Percentiles rank a stretch among this genome's conserved stretches.
Evolutionary conservation across 1,140 invertebrate species (phyloP).

Genomic region (Oppia nitens): DNA sequence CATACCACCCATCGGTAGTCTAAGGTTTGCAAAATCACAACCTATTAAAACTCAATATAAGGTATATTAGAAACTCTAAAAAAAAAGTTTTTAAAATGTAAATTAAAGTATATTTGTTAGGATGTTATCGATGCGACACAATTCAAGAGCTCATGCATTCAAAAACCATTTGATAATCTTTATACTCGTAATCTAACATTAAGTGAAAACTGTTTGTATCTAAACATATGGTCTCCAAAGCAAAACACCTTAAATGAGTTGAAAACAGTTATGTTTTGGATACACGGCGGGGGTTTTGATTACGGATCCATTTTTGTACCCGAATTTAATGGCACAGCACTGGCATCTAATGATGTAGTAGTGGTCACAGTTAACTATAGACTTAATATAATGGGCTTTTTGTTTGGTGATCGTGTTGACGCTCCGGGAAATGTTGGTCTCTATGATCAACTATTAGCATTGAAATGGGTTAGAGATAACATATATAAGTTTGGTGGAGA

Average conservation of each 20-base stretch:
- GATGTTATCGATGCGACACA: no score
- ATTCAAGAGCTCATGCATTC: no score
- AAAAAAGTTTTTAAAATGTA: no score
- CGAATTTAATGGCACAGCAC: conserved; percentile 47
- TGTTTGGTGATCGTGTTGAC: conserved; percentile 31
- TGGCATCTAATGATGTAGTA: conserved; percentile 50
- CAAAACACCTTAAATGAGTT: not conserved
- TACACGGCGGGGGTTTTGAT: conserved; percentile 16
- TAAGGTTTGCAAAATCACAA: no score
- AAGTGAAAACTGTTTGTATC: conserved; percentile 34
- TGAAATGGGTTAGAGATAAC: conserved; percentile 83
- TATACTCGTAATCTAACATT: no score
- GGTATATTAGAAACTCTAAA: no score
- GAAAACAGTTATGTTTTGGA: conserved; percentile 24
- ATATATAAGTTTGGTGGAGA: conserved; percentile 85
- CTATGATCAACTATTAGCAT: conserved; percentile 81
- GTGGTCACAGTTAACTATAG: conserved; percentile 39
- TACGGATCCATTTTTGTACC: not conserved
- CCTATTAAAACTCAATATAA: no score
- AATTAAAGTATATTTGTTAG: no score
- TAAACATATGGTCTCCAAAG: conserved; percentile 27
- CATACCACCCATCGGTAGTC: no score
- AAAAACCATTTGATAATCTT: no score
- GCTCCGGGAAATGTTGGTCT: conserved; percentile 86
- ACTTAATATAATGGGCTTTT: conserved; percentile 7